Evolutionary conservation across 2,113 vertebrate genomes (phyloP).

Genomic region (Pituophis catenifer): DNA sequence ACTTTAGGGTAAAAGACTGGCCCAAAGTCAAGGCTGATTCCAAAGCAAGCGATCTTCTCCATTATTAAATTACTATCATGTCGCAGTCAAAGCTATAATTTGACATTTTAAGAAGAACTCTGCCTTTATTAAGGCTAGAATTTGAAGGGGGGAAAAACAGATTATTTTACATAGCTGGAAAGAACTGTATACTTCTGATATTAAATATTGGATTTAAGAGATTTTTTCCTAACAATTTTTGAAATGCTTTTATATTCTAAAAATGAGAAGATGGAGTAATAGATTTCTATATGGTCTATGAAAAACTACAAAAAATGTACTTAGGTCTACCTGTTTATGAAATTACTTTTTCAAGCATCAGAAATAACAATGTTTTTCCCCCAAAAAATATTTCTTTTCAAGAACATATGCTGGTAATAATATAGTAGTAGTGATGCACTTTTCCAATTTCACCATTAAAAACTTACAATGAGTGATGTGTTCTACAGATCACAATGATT

Average conservation of each 20-base stretch:
- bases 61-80: neutral
- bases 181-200: neutral
- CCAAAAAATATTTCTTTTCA: neutral
- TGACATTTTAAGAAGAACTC: neutral
- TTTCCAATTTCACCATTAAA: neutral
- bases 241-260: neutral
- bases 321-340: neutral
- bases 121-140: neutral
- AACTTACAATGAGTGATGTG: neutral
- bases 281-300: neutral
- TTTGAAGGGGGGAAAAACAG: neutral
- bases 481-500: neutral
- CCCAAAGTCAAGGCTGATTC: neutral
- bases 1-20: neutral
- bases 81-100: neutral
- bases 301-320: neutral
- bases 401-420: neutral
- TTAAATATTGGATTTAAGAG: neutral
- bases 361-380: neutral
- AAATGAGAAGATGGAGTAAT: neutral
- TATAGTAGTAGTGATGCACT: neutral
- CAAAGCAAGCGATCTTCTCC: neutral
- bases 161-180: neutral
- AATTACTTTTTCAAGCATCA: neutral
- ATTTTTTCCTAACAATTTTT: neutral